Base-by-base conservation (phyloP, 1,140 invertebrate genomes). In the Drosophila willistoni region DNA sequence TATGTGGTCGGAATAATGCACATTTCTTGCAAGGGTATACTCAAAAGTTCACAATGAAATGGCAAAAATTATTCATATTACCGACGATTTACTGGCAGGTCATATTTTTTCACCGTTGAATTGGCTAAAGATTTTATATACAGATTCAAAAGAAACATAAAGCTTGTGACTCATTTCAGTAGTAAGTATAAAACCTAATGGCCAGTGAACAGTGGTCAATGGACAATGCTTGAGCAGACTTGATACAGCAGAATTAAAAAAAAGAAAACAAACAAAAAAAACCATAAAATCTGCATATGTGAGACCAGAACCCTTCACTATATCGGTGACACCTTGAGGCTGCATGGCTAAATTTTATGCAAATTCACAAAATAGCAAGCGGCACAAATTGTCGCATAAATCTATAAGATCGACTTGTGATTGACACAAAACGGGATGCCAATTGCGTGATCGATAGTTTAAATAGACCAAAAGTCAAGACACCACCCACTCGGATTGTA, bases 371-470 rank as follows among this genome's bases (percentile, higher is more conserved):
- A 68, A 51, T 51, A 72, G 29, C 51, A 51, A 55, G 74, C 80
- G 64, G 57, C 25, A 67, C 66, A 77, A 81, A 77, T 64, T 77
- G 66, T 77, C 73, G 73, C 73, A 77, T 77, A 77, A 77, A 77
- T 77, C 73, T 76, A 68, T 51, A 77, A 39, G 12, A 78, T 77
- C 54, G 71, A 64, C 63, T 55, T 59, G 72, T 79, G 82, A 86
- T 86, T 86, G 83, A 79, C 72, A 79, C 47, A 60, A 77, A 76
- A 77, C 83, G 87, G 83, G 83, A 87, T 83, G 78, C 73, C 73
- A 71, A 68, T 78, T 79, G 79, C 83, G 72, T 87, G 79, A 65
- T 70, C 73, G 41, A 71, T 61, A 56, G 73, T 44, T 55, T 34
- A 34, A 69, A 25, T 22, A n/a, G 54, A 17, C 54, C 57, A 14